These are phyloP conservation scores for Protosalanx chinensis DNA, from an alignment of 2,797 vertebrate species.

Conservation along the genomic window DNA sequence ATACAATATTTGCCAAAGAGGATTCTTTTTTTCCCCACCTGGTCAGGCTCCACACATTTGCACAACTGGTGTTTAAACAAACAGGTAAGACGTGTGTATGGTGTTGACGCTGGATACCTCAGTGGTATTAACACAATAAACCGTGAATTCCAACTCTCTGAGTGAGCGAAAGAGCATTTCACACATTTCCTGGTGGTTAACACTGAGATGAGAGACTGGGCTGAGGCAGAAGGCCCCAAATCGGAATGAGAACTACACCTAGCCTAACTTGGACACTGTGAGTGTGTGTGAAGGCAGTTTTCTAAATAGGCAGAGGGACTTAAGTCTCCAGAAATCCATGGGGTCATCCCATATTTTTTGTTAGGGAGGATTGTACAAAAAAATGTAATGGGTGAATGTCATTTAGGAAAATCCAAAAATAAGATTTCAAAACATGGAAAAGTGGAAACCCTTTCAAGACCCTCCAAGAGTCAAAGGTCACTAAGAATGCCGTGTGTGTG, in stretches of 20 bases:
- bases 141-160: slow-evolving; percentile 31
- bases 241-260: slow-evolving; percentile 7
- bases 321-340: no score
- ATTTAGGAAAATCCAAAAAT: no score
- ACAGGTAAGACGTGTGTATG: slow-evolving; percentile 14
- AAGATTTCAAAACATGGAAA: no score
- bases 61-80: slow-evolving; percentile 33
- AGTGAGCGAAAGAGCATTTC: slow-evolving; percentile 32
- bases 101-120: slow-evolving; percentile 20
- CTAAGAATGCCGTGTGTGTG: no score
- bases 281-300: neutral
- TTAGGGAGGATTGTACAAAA: no score
- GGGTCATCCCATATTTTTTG: no score
- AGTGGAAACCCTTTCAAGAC: no score
- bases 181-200: slow-evolving; percentile 32
- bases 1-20: slow-evolving; percentile 6
- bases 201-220: slow-evolving; percentile 16
- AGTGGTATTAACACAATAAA: slow-evolving; percentile 38
- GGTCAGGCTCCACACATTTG: slow-evolving; percentile 30
- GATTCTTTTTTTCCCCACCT: slow-evolving; percentile 15
- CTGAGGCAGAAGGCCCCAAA: slow-evolving; percentile 13
- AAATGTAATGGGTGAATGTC: no score
- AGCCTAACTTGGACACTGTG: slow-evolving; percentile 23
- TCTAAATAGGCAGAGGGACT: no score
- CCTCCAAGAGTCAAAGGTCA: no score